phyloP scores from a whole-genome alignment of 2,888 invertebrate genomes.

The Cryptocephalus moraei region DNA sequence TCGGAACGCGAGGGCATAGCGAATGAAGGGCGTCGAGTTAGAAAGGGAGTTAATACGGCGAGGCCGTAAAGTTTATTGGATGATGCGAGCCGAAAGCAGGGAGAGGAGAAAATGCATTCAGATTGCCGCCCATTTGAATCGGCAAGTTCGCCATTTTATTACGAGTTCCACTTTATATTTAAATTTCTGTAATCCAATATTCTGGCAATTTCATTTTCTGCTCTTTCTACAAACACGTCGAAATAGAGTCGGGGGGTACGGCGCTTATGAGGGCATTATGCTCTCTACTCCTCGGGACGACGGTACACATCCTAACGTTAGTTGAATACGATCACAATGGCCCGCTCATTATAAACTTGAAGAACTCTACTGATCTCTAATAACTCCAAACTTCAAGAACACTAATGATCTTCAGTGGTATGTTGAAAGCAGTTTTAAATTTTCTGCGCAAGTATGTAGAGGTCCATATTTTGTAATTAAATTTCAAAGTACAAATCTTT shows the following conservation, averaged over 20 bases:
- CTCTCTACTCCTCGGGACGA: slow-evolving; percentile 1
- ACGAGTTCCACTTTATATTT: slow-evolving; percentile 39
- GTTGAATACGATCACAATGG: no score
- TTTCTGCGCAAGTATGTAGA: no score
- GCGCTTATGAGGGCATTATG: slow-evolving; percentile 26
- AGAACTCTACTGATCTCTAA: no score
- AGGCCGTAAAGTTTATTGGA: slow-evolving; percentile 24
- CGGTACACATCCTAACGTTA: no score
- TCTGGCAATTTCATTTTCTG: slow-evolving; percentile 38
- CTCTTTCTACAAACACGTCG: slow-evolving; percentile 19
- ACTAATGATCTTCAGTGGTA: no score
- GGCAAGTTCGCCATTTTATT: slow-evolving; percentile 27
- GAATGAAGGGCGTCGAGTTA: slow-evolving; percentile 12
- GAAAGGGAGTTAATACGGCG: slow-evolving; percentile 20
- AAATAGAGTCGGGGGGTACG: slow-evolving; percentile 18
- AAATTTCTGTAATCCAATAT: slow-evolving; percentile 39
- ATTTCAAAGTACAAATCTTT: no score
- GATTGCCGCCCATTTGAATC: slow-evolving; percentile 21
- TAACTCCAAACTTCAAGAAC: no score
- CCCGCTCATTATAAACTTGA: no score
- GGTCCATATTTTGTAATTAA: no score
- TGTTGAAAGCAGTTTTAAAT: no score
- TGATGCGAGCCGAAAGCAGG: slow-evolving; percentile 11
- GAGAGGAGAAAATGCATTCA: slow-evolving; percentile 16
- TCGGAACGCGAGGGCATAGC: no score